Evolutionary conservation across 2,888 invertebrate species (phyloP).

Genomic region (Neria commutata): DNA sequence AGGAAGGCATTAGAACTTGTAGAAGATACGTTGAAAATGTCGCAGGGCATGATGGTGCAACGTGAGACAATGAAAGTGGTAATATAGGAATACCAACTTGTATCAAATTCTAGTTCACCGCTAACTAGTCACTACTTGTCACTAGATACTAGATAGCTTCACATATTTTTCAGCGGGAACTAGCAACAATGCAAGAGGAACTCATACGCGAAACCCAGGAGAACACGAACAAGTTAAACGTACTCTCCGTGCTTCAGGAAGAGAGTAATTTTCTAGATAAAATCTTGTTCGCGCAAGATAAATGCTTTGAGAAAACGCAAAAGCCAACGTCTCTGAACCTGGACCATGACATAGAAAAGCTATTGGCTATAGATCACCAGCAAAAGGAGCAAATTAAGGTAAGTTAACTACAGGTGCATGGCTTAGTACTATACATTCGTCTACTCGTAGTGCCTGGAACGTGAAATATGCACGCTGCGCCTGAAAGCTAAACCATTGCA

Average conservation of each 20-base stretch:
- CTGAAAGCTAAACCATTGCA: constrained; percentile 56
- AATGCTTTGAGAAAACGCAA: constrained; percentile 46
- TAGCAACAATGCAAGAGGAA: constrained; percentile 51
- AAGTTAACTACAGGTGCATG: constrained; percentile 6
- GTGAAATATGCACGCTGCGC: constrained; percentile 55
- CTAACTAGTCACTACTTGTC: no score
- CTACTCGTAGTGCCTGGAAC: constrained; percentile 47
- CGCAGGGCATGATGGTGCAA: not conserved
- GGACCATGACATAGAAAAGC: constrained; percentile 50
- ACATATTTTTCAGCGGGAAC: constrained; percentile 31
- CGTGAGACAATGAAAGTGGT: no score
- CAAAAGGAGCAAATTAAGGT: constrained; percentile 66
- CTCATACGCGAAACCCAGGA: constrained; percentile 63
- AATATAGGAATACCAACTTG: no score
- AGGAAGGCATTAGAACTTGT: not conserved
- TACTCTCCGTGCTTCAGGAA: constrained; percentile 65
- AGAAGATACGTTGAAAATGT: not conserved
- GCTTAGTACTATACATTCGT: not conserved
- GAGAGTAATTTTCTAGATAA: constrained; percentile 64
- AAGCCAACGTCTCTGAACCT: constrained; percentile 42
- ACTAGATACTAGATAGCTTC: no score
- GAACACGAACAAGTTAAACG: constrained; percentile 66
- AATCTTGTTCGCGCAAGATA: constrained; percentile 58
- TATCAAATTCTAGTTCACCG: not conserved
- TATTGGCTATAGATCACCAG: constrained; percentile 54